phyloP scores from a whole-genome alignment of 2,113 vertebrate genomes.

The Opisthocomus hoazin region DNA sequence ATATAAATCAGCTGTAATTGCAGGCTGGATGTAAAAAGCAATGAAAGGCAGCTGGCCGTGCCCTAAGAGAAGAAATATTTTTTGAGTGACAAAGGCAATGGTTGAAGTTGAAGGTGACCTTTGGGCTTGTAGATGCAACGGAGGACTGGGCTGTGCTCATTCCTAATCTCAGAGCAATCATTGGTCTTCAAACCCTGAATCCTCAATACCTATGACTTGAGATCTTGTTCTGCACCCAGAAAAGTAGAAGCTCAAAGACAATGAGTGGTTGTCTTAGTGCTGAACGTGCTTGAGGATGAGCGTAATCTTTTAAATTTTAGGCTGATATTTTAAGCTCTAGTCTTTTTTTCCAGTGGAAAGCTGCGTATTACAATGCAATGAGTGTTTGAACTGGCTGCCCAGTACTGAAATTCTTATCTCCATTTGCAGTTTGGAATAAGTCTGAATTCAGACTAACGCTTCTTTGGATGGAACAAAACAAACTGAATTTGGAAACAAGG shows the following conservation, averaged over 20 bases:
- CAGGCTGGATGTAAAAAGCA: not conserved
- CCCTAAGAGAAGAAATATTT: not conserved
- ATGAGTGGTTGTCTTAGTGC: not conserved
- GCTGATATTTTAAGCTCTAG: not conserved
- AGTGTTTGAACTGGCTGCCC: not conserved
- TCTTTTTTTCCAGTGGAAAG: not conserved
- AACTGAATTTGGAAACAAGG: not conserved
- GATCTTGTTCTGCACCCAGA: too few relatives aligned
- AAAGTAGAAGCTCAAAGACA: not conserved
- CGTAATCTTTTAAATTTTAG: not conserved
- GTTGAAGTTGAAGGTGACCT: not conserved
- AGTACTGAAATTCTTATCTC: not conserved
- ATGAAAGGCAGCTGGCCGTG: not conserved
- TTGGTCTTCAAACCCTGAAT: too few relatives aligned
- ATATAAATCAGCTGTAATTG: not conserved
- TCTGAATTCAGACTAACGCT: not conserved
- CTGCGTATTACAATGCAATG: not conserved
- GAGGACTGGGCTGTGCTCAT: not conserved
- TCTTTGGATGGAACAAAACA: not conserved
- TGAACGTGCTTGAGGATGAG: not conserved
- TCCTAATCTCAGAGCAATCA: not conserved
- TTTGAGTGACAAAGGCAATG: not conserved
- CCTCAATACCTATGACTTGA: too few relatives aligned
- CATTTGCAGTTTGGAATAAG: not conserved
- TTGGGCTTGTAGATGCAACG: not conserved